Conservation (phyloP, 1,140 invertebrate genomes). For the Pentalonia nigronervosa region DNA sequence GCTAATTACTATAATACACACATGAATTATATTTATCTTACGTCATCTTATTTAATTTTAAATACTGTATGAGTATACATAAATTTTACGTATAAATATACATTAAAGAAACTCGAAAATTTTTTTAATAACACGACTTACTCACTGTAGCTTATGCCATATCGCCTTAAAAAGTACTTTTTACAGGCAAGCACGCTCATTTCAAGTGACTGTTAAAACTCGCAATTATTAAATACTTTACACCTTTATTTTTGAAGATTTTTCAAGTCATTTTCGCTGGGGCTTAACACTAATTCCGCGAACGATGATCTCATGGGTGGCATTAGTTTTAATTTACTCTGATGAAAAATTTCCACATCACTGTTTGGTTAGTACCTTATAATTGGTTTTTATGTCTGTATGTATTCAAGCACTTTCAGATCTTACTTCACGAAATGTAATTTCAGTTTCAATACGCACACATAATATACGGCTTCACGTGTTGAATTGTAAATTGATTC, state of each 20-base stretch:
- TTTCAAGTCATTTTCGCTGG: not conserved
- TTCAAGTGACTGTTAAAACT: not conserved
- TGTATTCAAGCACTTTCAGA: not conserved
- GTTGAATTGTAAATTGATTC: not conserved
- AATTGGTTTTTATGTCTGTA: conserved; percentile 11
- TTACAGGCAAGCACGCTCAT: not conserved
- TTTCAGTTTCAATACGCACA: not conserved
- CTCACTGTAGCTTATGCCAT: too few species aligned
- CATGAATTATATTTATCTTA: not conserved
- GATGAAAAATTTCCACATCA: not conserved
- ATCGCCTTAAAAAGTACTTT: not conserved
- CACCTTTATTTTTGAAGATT: not conserved
- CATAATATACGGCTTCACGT: not conserved
- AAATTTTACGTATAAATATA: not conserved
- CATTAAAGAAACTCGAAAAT: not conserved
- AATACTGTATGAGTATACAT: not conserved
- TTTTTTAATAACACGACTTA: too few species aligned
- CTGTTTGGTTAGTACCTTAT: not conserved
- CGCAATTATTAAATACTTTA: not conserved
- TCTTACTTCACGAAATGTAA: not conserved
- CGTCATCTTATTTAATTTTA: not conserved
- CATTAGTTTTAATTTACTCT: conserved; percentile 24
- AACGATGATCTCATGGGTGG: not conserved
- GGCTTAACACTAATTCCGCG: not conserved
- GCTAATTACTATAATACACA: not conserved